Evolutionary conservation across 2,888 invertebrate genomes (phyloP), one percentile per base, ranked within the genome.

Genomic region (Andrena dorsata): DNA sequence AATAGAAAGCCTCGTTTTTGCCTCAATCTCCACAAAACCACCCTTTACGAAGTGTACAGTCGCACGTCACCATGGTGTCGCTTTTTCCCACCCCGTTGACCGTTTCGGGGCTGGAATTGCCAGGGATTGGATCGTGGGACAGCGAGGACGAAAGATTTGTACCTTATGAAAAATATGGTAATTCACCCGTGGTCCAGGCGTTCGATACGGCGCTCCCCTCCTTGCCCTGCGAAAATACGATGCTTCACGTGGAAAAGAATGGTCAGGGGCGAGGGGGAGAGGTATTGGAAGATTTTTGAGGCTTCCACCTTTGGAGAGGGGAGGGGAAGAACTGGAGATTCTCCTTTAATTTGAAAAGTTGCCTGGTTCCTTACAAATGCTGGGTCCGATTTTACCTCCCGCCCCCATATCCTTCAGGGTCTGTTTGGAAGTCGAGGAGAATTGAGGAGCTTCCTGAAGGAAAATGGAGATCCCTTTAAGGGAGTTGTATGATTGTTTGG

Each of bases 111-210:
- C 73, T 76, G 79, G 81, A 83, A 88, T 83, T 72, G 79, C 80
- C 65, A 61, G 77, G 78, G 89, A 84, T 89, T 83, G 80, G 61
- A 76, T 66, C 71, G 63, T n/a, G 30, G 69, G 58, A 79, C 82
- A 83, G 80, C 79, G 75, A 41, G 41, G 41, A 41, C 66, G 77
- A 82, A 86, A 88, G 88, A 88, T 88, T 88, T 89, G 88, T 89
- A 87, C 85, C 86, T 86, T 90, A 89, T 89, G 87, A 88, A 83
- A 88, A 88, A 88, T 88, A 88, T 88, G 87, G 86, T 88, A 88
- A 88, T 88, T 74, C 76, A 75, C 77, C 66, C 68, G 65, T 56
- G 20, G 41, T 20, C 65, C 72, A 51, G 49, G 23, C 58, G 75
- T 71, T 82, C 85, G 77, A 85, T 85, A 86, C 70, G n/a, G 16